These are phyloP conservation scores for Blennius ocellaris DNA, from an alignment of 2,113 vertebrate species.

Conservation along the genomic window DNA sequence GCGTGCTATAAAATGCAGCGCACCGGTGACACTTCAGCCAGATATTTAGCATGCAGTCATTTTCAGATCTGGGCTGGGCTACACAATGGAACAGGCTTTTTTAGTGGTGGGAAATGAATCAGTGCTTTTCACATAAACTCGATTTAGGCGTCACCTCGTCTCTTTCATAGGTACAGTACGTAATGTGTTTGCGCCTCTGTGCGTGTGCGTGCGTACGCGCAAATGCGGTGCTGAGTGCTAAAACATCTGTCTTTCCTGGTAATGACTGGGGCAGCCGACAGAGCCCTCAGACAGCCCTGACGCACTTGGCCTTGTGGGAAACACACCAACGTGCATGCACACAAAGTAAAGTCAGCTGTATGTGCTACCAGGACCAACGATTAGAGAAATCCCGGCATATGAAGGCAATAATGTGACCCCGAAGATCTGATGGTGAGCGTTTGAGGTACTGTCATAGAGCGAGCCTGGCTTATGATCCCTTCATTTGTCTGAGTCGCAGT, in stretches of 20 bases:
- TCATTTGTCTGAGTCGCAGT: constrained; percentile 9
- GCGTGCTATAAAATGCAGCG: constrained; percentile 43
- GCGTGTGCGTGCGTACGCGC: not conserved
- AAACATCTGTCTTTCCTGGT: constrained; percentile 79
- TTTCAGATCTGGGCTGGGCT: constrained; percentile 61
- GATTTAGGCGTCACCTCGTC: constrained; percentile 66
- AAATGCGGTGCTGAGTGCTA: constrained; percentile 49
- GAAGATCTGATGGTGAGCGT: constrained; percentile 22
- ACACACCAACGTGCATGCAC: constrained; percentile 17
- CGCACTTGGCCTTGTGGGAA: constrained; percentile 65
- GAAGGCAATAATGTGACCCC: constrained; percentile 53
- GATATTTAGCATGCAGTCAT: constrained; percentile 60
- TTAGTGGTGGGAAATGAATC: constrained; percentile 70
- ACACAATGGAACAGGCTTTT: constrained; percentile 62
- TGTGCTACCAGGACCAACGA: constrained; percentile 45
- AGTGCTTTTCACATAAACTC: constrained; percentile 66
- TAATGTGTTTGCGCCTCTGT: constrained; percentile 47
- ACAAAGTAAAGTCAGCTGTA: constrained; percentile 58
- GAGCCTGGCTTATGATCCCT: constrained; percentile 1
- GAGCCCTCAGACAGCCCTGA: constrained; percentile 64
- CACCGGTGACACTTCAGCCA: constrained; percentile 30
- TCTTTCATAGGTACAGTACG: constrained; percentile 60
- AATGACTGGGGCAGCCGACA: constrained; percentile 68
- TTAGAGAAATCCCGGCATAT: constrained; percentile 54
- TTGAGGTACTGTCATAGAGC: not conserved